phyloP scores from a whole-genome alignment of 2,888 invertebrate species.

The Drosophila lutescens region DNA sequence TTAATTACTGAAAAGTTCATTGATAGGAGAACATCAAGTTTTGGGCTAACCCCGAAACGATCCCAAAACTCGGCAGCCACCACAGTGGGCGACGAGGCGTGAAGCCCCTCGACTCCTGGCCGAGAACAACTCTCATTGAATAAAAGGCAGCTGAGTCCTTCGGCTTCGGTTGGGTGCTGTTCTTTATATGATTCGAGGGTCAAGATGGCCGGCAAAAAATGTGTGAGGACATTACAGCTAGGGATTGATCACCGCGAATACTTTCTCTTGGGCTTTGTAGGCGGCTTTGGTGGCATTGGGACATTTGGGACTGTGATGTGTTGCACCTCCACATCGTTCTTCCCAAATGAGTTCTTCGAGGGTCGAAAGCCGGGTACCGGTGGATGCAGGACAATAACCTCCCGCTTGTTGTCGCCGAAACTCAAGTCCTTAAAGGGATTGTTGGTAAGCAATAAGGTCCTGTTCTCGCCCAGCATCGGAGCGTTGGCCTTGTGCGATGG shows the following conservation, averaged over 20 bases:
- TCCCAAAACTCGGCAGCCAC: constrained; percentile 1
- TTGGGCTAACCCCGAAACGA: constrained; percentile 34
- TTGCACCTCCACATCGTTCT: constrained; percentile 12
- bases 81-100: constrained; percentile 45
- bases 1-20: constrained; percentile 64
- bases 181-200: constrained; percentile 42
- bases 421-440: constrained; percentile 37
- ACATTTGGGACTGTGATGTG: background rate
- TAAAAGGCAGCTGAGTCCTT: constrained; percentile 43
- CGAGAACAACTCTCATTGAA: constrained; percentile 15
- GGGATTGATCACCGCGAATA: constrained; percentile 25
- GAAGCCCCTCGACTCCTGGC: constrained; percentile 42
- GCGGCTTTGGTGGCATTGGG: constrained; percentile 20
- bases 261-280: constrained; percentile 27
- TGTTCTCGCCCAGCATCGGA: constrained; percentile 3
- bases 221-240: constrained; percentile 45
- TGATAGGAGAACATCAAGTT: constrained; percentile 55
- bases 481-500: constrained; percentile 8
- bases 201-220: constrained; percentile 7
- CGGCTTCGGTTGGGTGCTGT: constrained; percentile 37
- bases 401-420: constrained; percentile 11
- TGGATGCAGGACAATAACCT: constrained; percentile 55
- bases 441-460: background rate
- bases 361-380: constrained; percentile 46
- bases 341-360: constrained; percentile 52